Evolutionary conservation across 2,888 invertebrate genomes (phyloP).

Genomic region (Choreutis nemorana): DNA sequence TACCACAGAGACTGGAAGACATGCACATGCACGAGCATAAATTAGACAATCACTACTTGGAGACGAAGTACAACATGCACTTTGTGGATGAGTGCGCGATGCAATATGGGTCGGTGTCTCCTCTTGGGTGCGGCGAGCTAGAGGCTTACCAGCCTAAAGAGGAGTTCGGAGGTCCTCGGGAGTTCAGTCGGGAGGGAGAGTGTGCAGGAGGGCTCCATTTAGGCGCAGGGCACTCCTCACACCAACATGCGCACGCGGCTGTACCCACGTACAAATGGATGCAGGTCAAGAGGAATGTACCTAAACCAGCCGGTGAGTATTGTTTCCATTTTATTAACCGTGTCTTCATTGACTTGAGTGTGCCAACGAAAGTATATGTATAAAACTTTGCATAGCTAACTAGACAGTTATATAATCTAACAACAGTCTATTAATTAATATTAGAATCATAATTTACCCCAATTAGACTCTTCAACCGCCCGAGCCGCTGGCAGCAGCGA

Average conservation of each 20-base stretch:
- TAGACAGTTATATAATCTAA: no score
- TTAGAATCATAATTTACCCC: no score
- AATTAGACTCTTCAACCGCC: slow-evolving; percentile 4
- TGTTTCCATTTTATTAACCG: background rate
- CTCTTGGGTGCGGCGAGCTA: slow-evolving; percentile 66
- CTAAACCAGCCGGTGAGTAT: slow-evolving; percentile 87
- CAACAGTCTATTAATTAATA: no score
- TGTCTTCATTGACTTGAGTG: no score
- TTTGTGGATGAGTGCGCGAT: slow-evolving; percentile 49
- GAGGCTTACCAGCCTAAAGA: slow-evolving; percentile 71
- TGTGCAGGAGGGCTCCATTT: slow-evolving; percentile 37
- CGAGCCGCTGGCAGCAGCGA: slow-evolving; percentile 3
- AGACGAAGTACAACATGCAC: slow-evolving; percentile 63
- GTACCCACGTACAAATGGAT: slow-evolving; percentile 98
- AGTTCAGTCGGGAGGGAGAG: slow-evolving; percentile 38
- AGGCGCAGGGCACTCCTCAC: slow-evolving; percentile 33
- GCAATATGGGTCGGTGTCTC: slow-evolving; percentile 48
- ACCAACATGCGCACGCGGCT: slow-evolving; percentile 64
- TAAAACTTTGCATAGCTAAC: no score
- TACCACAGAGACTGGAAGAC: slow-evolving; percentile 55
- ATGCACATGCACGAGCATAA: slow-evolving; percentile 53
- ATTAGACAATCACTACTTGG: slow-evolving; percentile 54
- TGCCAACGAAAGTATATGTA: no score
- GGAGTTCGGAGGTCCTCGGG: slow-evolving; percentile 56
- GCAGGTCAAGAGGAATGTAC: slow-evolving; percentile 97